Evolutionary conservation across 1,140 invertebrate genomes (phyloP).

Genomic region (Physella acuta): DNA sequence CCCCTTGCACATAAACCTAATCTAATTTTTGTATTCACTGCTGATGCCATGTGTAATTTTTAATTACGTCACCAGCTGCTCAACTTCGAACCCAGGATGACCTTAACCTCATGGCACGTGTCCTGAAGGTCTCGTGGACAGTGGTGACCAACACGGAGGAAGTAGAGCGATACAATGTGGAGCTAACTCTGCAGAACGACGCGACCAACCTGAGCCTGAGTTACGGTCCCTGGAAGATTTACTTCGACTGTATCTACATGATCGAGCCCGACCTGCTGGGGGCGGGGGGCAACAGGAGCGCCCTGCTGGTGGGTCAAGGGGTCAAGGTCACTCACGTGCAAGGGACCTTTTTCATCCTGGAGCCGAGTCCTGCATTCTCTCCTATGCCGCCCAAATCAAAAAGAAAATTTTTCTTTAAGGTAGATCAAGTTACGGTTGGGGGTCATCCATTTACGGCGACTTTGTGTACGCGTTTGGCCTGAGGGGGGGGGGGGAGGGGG

Average conservation of each 20-base stretch:
- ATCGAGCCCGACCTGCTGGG: constrained; percentile 19
- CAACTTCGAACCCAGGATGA: background rate
- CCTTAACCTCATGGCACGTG: constrained; percentile 1
- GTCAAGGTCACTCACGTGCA: constrained; percentile 16
- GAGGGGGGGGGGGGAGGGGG: background rate
- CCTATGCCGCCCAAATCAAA: constrained; percentile 27
- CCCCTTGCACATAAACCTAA: too few relatives aligned
- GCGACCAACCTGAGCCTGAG: background rate
- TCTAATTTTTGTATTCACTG: too few relatives aligned
- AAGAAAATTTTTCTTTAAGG: constrained; percentile 30
- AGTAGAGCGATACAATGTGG: background rate
- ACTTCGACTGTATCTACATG: constrained; percentile 5
- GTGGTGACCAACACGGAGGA: constrained; percentile 19
- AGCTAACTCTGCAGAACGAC: constrained; percentile 11
- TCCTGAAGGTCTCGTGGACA: background rate
- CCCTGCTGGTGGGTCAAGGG: constrained; percentile 7
- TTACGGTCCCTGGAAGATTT: constrained; percentile 17
- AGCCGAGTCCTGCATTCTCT: constrained; percentile 30
- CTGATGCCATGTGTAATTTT: too few relatives aligned
- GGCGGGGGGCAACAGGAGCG: constrained; percentile 2
- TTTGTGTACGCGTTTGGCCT: too few relatives aligned
- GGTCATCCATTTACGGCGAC: too few relatives aligned
- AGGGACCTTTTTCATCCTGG: constrained; percentile 37
- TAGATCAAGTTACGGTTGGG: too few relatives aligned
- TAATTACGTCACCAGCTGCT: too few relatives aligned